Conservation (phyloP, 2,113 vertebrate species). For the Colaptes auratus region DNA sequence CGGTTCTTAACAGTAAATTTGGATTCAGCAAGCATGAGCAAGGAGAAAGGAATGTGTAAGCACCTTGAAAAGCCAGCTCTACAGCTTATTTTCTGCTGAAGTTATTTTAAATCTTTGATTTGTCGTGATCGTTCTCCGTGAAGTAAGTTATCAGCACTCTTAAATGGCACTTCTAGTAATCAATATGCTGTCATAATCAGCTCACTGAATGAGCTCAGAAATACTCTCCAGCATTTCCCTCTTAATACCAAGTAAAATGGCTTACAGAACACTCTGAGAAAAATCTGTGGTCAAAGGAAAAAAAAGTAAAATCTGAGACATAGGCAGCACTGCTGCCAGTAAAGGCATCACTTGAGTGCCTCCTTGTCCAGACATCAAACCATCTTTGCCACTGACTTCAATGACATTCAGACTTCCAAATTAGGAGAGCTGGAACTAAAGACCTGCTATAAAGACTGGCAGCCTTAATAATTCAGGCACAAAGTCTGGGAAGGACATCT, state of each 20-base stretch:
- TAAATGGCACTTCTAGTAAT: background rate
- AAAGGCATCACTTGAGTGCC: background rate
- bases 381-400: background rate
- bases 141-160: background rate
- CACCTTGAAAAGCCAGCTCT: background rate
- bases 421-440: background rate
- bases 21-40: background rate
- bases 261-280: background rate
- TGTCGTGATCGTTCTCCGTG: background rate
- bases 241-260: background rate
- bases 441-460: background rate
- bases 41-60: background rate
- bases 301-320: background rate
- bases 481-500: background rate
- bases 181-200: background rate
- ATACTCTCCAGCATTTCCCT: background rate
- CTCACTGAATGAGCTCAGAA: background rate
- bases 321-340: background rate
- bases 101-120: background rate
- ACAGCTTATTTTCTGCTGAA: background rate
- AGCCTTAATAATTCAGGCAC: background rate
- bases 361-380: background rate
- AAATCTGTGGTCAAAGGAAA: background rate
- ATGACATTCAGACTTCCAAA: background rate
- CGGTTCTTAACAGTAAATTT: background rate